phyloP scores from a whole-genome alignment of 2,113 vertebrate genomes.

The Pelvicachromis taeniatus region DNA sequence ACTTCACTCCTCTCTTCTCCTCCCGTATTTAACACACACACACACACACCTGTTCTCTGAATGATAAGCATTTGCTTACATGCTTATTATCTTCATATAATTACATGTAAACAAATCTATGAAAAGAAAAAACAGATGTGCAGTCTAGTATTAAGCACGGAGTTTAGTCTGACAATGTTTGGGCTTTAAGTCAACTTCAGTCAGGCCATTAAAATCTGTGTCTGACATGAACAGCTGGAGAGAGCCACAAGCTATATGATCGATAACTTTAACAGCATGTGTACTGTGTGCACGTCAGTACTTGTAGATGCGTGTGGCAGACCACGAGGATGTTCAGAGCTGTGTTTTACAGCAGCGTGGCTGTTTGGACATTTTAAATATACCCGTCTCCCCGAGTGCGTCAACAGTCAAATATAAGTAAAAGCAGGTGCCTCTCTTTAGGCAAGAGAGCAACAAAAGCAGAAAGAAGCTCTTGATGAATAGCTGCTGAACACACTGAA shows the following conservation, averaged over 20 bases:
- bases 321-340: conserved; percentile 6
- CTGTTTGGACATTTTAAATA: conserved; percentile 18
- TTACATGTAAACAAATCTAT: not conserved
- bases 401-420: not conserved
- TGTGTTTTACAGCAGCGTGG: not conserved
- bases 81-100: not conserved
- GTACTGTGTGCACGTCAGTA: not conserved
- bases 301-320: not conserved
- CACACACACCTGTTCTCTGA: conserved; percentile 4
- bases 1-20: not conserved
- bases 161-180: not conserved
- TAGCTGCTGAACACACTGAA: not conserved
- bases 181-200: conserved; percentile 18
- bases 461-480: not conserved
- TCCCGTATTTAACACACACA: not conserved
- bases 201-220: not conserved
- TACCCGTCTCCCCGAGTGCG: not conserved
- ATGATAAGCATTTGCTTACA: not conserved
- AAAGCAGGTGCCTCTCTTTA: not conserved
- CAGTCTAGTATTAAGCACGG: not conserved
- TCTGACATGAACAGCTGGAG: conserved; percentile 1
- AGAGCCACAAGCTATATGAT: not conserved
- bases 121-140: not conserved
- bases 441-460: not conserved
- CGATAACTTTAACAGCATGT: not conserved